Evolutionary conservation across 2,113 vertebrate genomes (phyloP), one percentile per base, ranked within the genome.

Genomic region (Galbula dea): DNA sequence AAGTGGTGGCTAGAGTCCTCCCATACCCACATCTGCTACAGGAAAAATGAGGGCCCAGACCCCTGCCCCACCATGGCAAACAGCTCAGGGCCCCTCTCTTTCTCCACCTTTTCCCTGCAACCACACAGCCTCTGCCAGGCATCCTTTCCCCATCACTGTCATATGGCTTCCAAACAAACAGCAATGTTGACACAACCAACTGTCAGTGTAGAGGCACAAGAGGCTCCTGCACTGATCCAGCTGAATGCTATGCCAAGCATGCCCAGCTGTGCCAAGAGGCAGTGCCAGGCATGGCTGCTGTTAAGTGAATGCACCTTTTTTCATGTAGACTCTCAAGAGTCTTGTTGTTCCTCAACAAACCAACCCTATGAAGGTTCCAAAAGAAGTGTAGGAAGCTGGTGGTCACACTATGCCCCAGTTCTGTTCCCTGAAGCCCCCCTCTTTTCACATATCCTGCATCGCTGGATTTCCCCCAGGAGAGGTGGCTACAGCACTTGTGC

Each of bases 31-130:
- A 0, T 39, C 36, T 62, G 21, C 66, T 54, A 30, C 34, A 45
- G 39, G 39, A 83, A 48, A 2, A 57, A 45, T 0, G 2, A 68
- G 62, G 0, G 3, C 18, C 36, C 4, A 3, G 57, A 26, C 4
- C 32, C 32, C 69, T 1, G 1, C 36, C 24, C 18, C 4, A 1
- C 46, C 1, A 0, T 34, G 46, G 34, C 0, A 2, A 69, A 57
- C 27, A 52, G 48, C 51, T 49, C 20, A 15, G 37, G 15, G 37
- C 39, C 32, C 11, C 26, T 30, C 1, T 1, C 14, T 21, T 30
- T 86, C 32, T 41, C 46, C n/a, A 9, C 8, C 4, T 36, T 4
- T 19, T 36, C 7, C 10, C 45, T 36, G 57, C 59, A 39, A 54
- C n/a, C 6, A 3, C 45, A 20, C 27, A 61, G 66, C 46, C 30